Base-by-base conservation (phyloP, 2,888 invertebrate species). In the Stenotaenia linearis region DNA sequence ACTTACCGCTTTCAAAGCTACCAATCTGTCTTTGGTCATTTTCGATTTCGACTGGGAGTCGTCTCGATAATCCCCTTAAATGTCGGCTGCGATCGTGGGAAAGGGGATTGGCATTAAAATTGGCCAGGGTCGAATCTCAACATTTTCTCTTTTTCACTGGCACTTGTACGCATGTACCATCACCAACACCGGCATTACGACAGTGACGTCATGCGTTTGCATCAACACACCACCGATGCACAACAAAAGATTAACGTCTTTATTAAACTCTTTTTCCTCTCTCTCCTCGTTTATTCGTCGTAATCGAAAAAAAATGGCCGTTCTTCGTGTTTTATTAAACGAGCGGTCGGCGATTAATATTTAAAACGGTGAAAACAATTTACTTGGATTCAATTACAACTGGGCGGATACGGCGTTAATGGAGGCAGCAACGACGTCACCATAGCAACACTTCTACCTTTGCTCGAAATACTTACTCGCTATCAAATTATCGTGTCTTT, bases 11-110 rank as follows among this genome's bases (percentile, higher is more conserved):
- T 94, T 94, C 86, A 96, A 91, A 89, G 95, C 96, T 90, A 95
- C 95, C 91, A 96, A 92, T 92, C 95, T 95, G 91, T 96, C 96
- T 92, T 96, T 96, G 90, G 95, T 95, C 95, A 95, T 96, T 88
- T 86, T 91, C 25, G 28, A 28, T 28, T 28, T 18, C 32, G 30
- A 74, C 15, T 23, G 28, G 1, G 50, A 18, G 18, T 50, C 50
- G 50, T 18, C 50, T 1, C 6, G 18, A 15, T 50, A 50, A 50
- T 50, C 50, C 50, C 50, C 18, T 18, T 18, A n/a, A 18, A n/a
- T 50, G 50, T 50, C n/a, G 18, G 9, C 32, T 32, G 32, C 32
- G 18, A 50, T 18, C 5, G 50, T 50, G 50, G 50, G 50, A 50
- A 50, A 18, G 18, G 50, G 50, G 50, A 50, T 50, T 50, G 50